Conservation (phyloP, 2,888 invertebrate species). For the Limnephilus lunatus region DNA sequence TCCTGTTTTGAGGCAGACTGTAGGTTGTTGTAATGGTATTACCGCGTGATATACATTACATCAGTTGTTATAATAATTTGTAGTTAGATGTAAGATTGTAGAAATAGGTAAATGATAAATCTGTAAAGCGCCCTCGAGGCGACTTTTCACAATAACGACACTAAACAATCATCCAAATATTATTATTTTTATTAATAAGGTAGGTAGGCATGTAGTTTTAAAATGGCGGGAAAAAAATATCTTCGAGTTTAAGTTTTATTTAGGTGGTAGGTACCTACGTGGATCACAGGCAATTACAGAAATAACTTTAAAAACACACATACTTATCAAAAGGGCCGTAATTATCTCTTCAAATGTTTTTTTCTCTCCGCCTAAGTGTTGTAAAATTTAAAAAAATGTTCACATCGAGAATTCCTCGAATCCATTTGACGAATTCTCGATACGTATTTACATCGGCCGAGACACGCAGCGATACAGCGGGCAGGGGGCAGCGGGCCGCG, state of each 20-base stretch:
- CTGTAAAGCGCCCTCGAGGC: no score
- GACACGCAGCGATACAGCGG: neutral
- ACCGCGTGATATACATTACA: no score
- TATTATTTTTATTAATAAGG: no score
- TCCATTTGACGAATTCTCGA: constrained; percentile 15
- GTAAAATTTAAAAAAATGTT: neutral
- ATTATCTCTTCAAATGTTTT: neutral
- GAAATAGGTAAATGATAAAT: no score
- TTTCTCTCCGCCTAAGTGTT: neutral
- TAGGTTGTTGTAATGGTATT: no score
- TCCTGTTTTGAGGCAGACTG: no score
- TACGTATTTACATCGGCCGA: neutral
- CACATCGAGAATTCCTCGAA: constrained; percentile 12
- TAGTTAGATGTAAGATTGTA: no score
- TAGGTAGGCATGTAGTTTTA: neutral
- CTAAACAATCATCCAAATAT: no score
- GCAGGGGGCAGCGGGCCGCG: neutral
- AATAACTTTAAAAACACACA: neutral
- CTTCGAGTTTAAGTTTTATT: neutral
- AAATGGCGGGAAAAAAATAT: neutral
- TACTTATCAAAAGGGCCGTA: constrained; percentile 2
- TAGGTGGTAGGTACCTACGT: neutral
- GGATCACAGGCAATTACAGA: neutral
- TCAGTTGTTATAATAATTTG: no score
- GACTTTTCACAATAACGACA: no score